Percentiles rank a stretch among this genome's conserved stretches.
phyloP scores from a whole-genome alignment of 2,113 vertebrate genomes.

The Ochotona princeps region DNA sequence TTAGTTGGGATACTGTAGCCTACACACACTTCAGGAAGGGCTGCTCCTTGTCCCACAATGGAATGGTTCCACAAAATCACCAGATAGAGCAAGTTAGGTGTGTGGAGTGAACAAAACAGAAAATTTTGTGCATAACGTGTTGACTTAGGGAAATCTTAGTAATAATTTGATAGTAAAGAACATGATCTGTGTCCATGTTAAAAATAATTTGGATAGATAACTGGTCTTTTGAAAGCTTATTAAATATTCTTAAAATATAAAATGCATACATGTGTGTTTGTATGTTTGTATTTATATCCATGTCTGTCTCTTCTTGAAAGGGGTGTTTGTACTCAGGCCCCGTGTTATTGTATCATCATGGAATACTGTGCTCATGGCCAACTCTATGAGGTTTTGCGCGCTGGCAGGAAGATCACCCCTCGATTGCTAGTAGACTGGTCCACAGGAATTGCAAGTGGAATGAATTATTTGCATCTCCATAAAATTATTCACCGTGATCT shows the following conservation, averaged over 20 bases:
- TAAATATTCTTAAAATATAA: conserved; percentile 14
- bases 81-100: not conserved
- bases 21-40: not conserved
- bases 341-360: conserved; percentile 99
- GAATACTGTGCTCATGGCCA: conserved; percentile 99
- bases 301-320: conserved; percentile 81
- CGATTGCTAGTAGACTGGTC: conserved; percentile 98
- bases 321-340: conserved; percentile 98
- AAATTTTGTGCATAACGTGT: not conserved
- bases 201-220: conserved; percentile 18
- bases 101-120: conserved; percentile 10
- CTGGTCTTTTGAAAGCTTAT: too few relatives aligned
- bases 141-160: not conserved
- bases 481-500: conserved; percentile 99
- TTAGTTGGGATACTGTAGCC: not conserved
- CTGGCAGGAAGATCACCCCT: conserved; percentile 94
- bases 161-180: conserved; percentile 35
- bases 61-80: not conserved
- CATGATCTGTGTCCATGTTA: not conserved
- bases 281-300: not conserved
- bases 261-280: not conserved
- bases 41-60: not conserved
- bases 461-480: conserved; percentile 99
- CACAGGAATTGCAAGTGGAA: conserved; percentile 97
- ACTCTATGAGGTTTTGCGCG: conserved; percentile 96